A percentile compares a stretch with the other conserved stretches of the same genome.
Evolutionary conservation across 2,888 invertebrate species (phyloP).

Genomic region (Mythimna pallens): DNA sequence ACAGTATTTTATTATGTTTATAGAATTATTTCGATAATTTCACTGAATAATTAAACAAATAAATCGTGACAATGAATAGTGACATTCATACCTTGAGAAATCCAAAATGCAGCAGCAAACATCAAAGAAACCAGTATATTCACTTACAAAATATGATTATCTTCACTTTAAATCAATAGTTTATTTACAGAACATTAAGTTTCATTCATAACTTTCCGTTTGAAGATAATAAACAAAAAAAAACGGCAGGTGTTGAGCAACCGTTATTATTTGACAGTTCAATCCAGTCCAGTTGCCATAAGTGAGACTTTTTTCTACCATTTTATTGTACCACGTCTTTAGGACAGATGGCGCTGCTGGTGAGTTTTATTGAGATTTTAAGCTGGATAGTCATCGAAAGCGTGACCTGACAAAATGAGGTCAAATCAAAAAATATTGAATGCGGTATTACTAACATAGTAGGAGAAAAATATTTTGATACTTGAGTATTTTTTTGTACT

Average conservation of each 20-base stretch:
- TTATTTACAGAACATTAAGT: slow-evolving; percentile 55
- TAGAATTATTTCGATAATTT: background rate
- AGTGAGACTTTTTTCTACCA: slow-evolving; percentile 49
- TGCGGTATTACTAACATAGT: no score
- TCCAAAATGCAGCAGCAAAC: slow-evolving; percentile 22
- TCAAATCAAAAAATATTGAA: no score
- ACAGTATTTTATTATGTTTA: background rate
- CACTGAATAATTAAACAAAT: background rate
- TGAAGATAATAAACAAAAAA: slow-evolving; percentile 78
- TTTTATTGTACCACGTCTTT: background rate
- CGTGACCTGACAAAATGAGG: no score
- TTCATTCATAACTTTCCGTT: slow-evolving; percentile 79
- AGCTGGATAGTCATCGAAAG: no score
- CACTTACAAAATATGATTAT: slow-evolving; percentile 22
- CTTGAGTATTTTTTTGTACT: no score
- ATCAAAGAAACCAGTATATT: slow-evolving; percentile 27
- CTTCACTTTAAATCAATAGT: slow-evolving; percentile 15
- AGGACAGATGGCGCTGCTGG: slow-evolving; percentile 22
- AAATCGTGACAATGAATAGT: background rate
- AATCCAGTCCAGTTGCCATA: slow-evolving; percentile 55
- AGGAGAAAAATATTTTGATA: no score
- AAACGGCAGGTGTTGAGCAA: slow-evolving; percentile 81
- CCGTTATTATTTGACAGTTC: slow-evolving; percentile 78
- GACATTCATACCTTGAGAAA: slow-evolving; percentile 46
- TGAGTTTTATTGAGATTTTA: background rate